These are phyloP conservation scores for Hymenochirus boettgeri DNA, from an alignment of 2,113 vertebrate species.

Conservation along the genomic window DNA sequence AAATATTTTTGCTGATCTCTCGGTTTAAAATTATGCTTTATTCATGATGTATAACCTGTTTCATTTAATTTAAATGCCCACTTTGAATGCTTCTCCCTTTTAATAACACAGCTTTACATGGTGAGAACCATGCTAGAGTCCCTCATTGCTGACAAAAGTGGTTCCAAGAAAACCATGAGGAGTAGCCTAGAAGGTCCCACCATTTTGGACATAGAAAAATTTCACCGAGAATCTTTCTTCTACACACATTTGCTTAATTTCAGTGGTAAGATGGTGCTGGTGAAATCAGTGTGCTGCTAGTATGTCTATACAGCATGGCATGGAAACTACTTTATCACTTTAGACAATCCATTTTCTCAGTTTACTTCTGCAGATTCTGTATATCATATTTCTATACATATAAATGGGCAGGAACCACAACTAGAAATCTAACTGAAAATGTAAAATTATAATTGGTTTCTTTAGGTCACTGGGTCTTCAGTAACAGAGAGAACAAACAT, in stretches of 20 bases:
- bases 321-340: too few species aligned
- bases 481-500: too few species aligned
- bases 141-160: slow-evolving; percentile 89
- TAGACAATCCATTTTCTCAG: too few species aligned
- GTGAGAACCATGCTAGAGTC: slow-evolving; percentile 91
- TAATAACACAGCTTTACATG: slow-evolving; percentile 79
- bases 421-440: too few species aligned
- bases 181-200: slow-evolving; percentile 87
- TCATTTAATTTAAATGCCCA: slow-evolving; percentile 51
- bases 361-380: too few species aligned
- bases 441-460: too few species aligned
- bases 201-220: slow-evolving; percentile 90
- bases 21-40: too few species aligned
- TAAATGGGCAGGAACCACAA: slow-evolving; percentile 4
- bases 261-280: slow-evolving; percentile 74
- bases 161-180: slow-evolving; percentile 86
- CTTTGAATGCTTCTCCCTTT: slow-evolving; percentile 53
- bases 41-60: slow-evolving; percentile 63
- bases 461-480: too few species aligned
- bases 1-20: too few species aligned
- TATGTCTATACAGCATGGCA: slow-evolving; percentile 51
- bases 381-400: too few species aligned
- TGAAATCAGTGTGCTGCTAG: slow-evolving; percentile 57
- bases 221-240: slow-evolving; percentile 90
- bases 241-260: slow-evolving; percentile 90